These are phyloP conservation scores for Xiphophorus maculatus DNA, from an alignment of 2,113 vertebrate species.

Conservation along the genomic window DNA sequence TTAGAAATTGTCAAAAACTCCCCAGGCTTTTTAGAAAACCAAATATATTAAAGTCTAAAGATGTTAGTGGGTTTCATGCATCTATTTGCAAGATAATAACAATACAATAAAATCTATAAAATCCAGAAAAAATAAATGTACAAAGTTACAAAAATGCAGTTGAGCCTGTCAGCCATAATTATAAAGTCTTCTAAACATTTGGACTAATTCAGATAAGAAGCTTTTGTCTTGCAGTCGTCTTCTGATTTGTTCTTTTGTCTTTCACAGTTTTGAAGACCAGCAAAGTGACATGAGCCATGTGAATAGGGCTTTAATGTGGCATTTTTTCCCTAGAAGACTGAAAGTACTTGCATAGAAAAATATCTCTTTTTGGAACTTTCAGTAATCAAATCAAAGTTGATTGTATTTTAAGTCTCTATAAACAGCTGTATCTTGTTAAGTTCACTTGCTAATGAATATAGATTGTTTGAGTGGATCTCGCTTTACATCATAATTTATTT, in stretches of 20 bases:
- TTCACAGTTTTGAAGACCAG: background rate
- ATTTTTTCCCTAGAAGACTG: too few species aligned
- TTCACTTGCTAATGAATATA: background rate
- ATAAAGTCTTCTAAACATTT: background rate
- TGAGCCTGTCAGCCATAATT: background rate
- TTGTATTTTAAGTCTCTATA: background rate
- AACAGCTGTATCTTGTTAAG: background rate
- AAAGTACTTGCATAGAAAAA: background rate
- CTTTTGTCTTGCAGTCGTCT: background rate
- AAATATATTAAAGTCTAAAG: background rate
- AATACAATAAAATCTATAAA: background rate
- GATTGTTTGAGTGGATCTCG: background rate
- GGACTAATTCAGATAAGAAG: background rate
- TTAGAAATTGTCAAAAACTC: background rate
- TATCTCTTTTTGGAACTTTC: too few species aligned
- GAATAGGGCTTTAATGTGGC: background rate
- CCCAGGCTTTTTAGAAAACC: background rate
- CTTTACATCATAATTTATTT: background rate
- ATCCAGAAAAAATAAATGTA: background rate
- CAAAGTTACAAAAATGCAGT: background rate
- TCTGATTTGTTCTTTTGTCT: background rate
- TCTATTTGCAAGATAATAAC: background rate
- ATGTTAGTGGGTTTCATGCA: background rate
- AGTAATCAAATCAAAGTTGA: background rate
- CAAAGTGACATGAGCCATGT: background rate